Evolutionary conservation across 2,888 invertebrate species (phyloP).

Genomic region (Drosophila mayaguana): DNA sequence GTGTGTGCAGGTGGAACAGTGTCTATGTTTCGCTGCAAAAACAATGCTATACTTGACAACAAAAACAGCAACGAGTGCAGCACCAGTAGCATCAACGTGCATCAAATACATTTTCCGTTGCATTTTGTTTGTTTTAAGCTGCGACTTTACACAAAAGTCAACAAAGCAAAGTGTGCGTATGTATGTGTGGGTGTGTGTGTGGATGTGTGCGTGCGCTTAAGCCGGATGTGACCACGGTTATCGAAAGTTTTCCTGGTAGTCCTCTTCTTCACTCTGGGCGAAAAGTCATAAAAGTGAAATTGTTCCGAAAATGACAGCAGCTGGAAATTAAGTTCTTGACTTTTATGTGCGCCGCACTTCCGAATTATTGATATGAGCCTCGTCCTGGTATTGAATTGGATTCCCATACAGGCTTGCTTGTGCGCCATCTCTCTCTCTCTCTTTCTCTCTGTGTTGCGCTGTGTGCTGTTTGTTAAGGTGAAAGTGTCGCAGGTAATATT

Average conservation of each 20-base stretch:
- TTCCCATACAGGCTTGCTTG: slow-evolving; percentile 34
- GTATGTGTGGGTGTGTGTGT: slow-evolving; percentile 18
- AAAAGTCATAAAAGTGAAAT: slow-evolving; percentile 75
- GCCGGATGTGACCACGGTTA: slow-evolving; percentile 76
- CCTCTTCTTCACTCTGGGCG: background rate
- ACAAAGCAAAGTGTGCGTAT: slow-evolving; percentile 57
- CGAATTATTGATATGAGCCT: slow-evolving; percentile 75
- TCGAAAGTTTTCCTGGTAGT: slow-evolving; percentile 72
- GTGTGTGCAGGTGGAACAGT: slow-evolving; percentile 49
- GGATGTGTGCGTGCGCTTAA: slow-evolving; percentile 18
- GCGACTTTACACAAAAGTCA: slow-evolving; percentile 77
- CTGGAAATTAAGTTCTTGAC: slow-evolving; percentile 80
- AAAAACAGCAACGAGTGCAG: slow-evolving; percentile 31
- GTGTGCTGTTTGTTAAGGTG: slow-evolving; percentile 19
- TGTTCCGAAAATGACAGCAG: slow-evolving; percentile 74
- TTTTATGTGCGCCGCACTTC: slow-evolving; percentile 75
- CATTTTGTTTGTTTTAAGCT: slow-evolving; percentile 80
- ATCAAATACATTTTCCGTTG: slow-evolving; percentile 76
- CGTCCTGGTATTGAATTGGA: slow-evolving; percentile 53
- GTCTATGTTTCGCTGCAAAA: slow-evolving; percentile 66
- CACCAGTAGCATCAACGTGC: slow-evolving; percentile 65
- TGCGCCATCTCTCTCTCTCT: slow-evolving; percentile 1
- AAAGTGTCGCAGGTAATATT: slow-evolving; percentile 45
- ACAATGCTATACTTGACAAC: slow-evolving; percentile 66
- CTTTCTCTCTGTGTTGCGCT: background rate